Percentiles rank a stretch among this genome's conserved stretches.
phyloP scores from a whole-genome alignment of 2,888 invertebrate genomes.

The Thera obeliscata region DNA sequence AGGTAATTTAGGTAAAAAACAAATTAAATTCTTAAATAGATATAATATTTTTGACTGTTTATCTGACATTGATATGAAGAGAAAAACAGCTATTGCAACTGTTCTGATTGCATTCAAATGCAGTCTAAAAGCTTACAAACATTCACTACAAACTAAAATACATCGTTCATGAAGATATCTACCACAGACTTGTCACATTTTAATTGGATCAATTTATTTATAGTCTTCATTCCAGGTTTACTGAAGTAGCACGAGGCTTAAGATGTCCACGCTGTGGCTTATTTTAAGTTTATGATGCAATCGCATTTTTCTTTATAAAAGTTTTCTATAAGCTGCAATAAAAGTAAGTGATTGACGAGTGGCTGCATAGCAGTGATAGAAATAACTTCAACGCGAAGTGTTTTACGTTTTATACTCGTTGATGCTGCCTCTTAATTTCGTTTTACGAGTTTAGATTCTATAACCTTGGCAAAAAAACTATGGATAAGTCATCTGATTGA shows the following conservation, averaged over 20 bases:
- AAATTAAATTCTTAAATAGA: too few species aligned
- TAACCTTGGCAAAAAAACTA: background rate
- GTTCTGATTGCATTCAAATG: too few species aligned
- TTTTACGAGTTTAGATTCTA: background rate
- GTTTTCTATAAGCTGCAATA: constrained; percentile 12
- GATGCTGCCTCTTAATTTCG: background rate
- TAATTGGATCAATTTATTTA: constrained; percentile 53
- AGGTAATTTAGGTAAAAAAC: too few species aligned
- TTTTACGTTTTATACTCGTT: background rate
- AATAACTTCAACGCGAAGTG: constrained; percentile 4
- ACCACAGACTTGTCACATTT: constrained; percentile 30
- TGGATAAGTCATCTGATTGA: too few species aligned
- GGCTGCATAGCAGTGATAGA: constrained; percentile 6
- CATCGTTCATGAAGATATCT: constrained; percentile 16
- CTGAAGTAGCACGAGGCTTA: constrained; percentile 62
- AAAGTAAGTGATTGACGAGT: constrained; percentile 20
- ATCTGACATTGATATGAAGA: too few species aligned
- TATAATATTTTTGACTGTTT: too few species aligned
- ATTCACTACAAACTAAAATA: background rate
- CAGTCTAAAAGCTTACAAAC: too few species aligned
- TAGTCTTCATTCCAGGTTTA: constrained; percentile 52
- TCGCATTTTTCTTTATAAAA: constrained; percentile 8
- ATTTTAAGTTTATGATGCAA: constrained; percentile 35
- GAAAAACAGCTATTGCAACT: too few species aligned
- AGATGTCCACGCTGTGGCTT: constrained; percentile 40